Conservation (phyloP, 2,797 vertebrate genomes). For the Peromyscus nudipes region DNA sequence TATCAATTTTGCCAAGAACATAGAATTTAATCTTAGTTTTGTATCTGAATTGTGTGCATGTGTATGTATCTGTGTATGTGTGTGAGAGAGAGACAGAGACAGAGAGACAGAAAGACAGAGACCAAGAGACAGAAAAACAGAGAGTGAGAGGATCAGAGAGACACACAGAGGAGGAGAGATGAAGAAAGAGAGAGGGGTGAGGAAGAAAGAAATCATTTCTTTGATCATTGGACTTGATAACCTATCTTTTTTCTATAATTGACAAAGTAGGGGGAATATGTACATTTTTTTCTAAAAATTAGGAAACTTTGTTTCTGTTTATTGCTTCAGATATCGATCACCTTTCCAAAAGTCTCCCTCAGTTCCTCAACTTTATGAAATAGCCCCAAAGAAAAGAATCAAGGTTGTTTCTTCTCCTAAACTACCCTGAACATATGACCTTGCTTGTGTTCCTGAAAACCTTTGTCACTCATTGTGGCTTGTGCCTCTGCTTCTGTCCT, state of each 20-base stretch:
- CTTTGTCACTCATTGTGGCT: neutral
- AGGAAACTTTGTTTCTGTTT: neutral
- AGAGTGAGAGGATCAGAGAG: neutral
- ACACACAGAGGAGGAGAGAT: neutral
- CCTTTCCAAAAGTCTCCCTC: neutral
- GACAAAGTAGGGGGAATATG: neutral
- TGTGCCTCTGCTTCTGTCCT: neutral
- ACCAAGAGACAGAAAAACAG: neutral
- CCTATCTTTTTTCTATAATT: neutral
- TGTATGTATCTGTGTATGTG: neutral
- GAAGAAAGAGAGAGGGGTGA: neutral
- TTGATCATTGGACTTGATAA: neutral
- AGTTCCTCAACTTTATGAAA: conserved; percentile 24
- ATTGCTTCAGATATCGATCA: neutral
- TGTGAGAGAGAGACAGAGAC: neutral
- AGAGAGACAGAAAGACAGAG: neutral
- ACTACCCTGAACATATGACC: neutral
- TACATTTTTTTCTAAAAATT: neutral
- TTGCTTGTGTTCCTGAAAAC: neutral
- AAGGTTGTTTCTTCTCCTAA: neutral
- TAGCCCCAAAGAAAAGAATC: neutral
- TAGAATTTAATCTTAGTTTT: neutral
- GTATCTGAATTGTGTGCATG: neutral
- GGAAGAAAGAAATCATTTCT: neutral
- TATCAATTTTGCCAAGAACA: conserved; percentile 31